These are phyloP conservation scores for Doryteuthis pealeii DNA, from an alignment of 1,140 invertebrate species.

Conservation along the genomic window DNA sequence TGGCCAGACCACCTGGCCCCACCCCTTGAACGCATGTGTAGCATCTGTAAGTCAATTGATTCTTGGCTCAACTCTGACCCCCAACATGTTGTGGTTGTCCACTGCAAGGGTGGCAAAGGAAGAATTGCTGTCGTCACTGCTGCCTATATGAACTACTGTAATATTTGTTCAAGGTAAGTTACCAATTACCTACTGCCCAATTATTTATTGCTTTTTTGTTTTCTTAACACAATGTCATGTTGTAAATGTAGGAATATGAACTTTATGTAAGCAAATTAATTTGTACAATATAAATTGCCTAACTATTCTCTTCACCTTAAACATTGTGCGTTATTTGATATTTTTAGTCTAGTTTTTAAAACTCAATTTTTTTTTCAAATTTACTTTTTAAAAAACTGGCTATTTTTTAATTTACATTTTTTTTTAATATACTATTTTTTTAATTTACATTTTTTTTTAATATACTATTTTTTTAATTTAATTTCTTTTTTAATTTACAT, in stretches of 20 bases:
- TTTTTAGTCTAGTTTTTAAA: no score
- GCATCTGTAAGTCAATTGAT: constrained; percentile 89
- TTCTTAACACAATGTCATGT: neutral
- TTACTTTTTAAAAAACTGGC: no score
- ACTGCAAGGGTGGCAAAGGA: constrained; percentile 74
- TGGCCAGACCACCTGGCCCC: constrained; percentile 86
- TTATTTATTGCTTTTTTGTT: neutral
- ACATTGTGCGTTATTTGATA: no score
- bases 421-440: no score
- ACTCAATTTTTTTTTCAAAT: no score
- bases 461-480: no score
- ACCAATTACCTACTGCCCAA: neutral
- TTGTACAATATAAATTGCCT: no score
- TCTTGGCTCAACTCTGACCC: constrained; percentile 79
- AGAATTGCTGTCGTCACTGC: constrained; percentile 83
- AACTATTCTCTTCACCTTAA: no score
- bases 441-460: no score
- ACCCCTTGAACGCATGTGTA: constrained; percentile 83
- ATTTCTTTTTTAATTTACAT: no score
- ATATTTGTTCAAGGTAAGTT: constrained; percentile 76
- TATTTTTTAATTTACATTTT: no score
- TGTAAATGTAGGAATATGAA: neutral
- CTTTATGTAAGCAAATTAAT: neutral
- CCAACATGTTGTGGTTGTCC: constrained; percentile 81
- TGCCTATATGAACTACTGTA: constrained; percentile 92